These are phyloP conservation scores for Natator depressus DNA, from an alignment of 2,113 vertebrate genomes.

Conservation along the genomic window DNA sequence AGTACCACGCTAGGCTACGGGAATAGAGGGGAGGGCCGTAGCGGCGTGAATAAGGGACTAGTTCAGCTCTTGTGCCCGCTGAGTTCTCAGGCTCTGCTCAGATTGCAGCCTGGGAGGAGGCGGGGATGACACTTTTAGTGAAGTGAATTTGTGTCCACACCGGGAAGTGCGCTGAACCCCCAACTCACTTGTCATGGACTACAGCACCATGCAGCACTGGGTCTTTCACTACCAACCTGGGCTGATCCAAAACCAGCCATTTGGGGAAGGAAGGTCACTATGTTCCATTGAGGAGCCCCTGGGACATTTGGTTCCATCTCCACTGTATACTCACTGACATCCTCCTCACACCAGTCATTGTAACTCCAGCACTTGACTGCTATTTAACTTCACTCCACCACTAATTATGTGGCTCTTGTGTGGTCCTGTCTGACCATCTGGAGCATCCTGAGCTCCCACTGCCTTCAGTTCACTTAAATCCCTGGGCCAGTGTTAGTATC, in stretches of 20 bases:
- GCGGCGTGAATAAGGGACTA: neutral
- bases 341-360: neutral
- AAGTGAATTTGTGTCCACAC: neutral
- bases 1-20: neutral
- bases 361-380: neutral
- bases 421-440: neutral
- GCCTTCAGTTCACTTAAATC: neutral
- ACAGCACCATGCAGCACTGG: no score
- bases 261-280: neutral
- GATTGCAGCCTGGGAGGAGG: neutral
- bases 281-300: neutral
- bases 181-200: neutral
- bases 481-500: neutral
- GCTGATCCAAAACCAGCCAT: neutral
- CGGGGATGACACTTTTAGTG: neutral
- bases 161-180: neutral
- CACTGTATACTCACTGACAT: neutral
- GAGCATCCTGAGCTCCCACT: neutral
- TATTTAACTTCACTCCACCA: neutral
- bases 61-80: neutral
- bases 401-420: neutral
- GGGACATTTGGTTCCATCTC: neutral
- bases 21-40: neutral
- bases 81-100: neutral
- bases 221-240: neutral